Conservation (phyloP, 2,797 vertebrate species). For the Notolabrus celidotus region DNA sequence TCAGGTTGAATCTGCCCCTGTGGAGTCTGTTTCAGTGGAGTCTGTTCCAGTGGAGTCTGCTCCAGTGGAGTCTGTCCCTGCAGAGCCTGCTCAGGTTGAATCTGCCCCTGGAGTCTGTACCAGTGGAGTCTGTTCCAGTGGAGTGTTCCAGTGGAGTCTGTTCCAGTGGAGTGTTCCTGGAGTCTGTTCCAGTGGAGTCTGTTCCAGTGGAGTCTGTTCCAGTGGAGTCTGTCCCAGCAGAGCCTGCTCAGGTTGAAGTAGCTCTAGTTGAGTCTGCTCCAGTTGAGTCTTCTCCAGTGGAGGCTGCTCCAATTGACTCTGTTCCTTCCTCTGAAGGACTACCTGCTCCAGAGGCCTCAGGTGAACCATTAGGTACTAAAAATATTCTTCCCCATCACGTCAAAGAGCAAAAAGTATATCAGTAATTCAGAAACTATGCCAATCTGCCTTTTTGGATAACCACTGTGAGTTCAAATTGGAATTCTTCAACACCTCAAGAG, state of each 20-base stretch:
- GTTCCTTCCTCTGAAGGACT: slow-evolving; percentile 31
- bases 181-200: not conserved
- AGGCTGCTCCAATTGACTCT: not conserved
- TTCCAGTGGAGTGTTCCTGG: not conserved
- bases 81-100: not conserved
- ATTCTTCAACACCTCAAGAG: no score
- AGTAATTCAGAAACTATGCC: not conserved
- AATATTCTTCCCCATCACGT: not conserved
- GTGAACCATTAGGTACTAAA: slow-evolving; percentile 54
- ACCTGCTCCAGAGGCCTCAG: slow-evolving; percentile 15
- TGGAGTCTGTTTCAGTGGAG: not conserved
- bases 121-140: not conserved
- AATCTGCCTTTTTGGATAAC: not conserved
- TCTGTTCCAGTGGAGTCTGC: not conserved
- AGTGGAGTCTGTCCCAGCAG: not conserved
- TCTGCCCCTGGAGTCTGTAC: not conserved
- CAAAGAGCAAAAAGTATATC: not conserved
- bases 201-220: not conserved
- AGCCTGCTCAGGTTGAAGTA: not conserved
- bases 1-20: no score
- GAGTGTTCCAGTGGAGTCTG: slow-evolving; percentile 13
- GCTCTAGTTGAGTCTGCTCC: not conserved
- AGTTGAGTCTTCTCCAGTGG: not conserved
- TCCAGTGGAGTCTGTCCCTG: not conserved
- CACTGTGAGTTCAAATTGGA: not conserved